Conservation (phyloP, 2,888 invertebrate species). For the Zelleria hepariella region DNA sequence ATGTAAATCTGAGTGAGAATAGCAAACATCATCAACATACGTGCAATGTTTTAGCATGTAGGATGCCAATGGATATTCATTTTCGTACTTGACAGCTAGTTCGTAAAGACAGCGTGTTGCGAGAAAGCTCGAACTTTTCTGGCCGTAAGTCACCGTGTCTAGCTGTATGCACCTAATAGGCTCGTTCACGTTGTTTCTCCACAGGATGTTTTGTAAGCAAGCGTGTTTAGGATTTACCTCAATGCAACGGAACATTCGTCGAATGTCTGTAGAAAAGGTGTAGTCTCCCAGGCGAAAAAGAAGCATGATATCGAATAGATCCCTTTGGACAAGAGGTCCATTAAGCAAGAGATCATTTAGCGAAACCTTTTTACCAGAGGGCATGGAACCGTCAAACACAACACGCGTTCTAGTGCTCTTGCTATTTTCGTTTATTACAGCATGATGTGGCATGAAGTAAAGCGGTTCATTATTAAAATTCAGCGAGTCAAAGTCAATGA, state of each 20-base stretch:
- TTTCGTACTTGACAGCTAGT: background rate
- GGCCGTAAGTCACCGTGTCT: background rate
- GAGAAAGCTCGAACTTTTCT: background rate
- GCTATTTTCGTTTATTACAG: background rate
- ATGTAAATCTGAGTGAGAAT: conserved; percentile 6
- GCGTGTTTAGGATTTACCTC: background rate
- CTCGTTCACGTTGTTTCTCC: background rate
- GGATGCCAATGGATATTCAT: background rate
- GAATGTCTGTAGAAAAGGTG: background rate
- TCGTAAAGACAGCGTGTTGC: background rate
- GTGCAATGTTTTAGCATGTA: background rate
- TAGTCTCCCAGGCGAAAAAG: background rate
- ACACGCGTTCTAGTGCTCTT: background rate
- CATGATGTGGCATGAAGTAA: conserved; percentile 6
- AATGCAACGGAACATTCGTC: background rate
- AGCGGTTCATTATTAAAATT: conserved; percentile 5
- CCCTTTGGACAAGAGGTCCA: background rate
- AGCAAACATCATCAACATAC: background rate
- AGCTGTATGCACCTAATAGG: background rate
- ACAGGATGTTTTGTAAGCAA: background rate
- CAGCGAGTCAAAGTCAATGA: background rate
- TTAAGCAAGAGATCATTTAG: background rate
- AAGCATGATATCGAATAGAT: background rate
- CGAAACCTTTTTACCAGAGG: background rate
- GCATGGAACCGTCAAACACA: conserved; percentile 1